Percentiles rank a stretch among this genome's conserved stretches.
Conservation (phyloP, 1,140 invertebrate genomes). For the Zaprionus inermis region DNA sequence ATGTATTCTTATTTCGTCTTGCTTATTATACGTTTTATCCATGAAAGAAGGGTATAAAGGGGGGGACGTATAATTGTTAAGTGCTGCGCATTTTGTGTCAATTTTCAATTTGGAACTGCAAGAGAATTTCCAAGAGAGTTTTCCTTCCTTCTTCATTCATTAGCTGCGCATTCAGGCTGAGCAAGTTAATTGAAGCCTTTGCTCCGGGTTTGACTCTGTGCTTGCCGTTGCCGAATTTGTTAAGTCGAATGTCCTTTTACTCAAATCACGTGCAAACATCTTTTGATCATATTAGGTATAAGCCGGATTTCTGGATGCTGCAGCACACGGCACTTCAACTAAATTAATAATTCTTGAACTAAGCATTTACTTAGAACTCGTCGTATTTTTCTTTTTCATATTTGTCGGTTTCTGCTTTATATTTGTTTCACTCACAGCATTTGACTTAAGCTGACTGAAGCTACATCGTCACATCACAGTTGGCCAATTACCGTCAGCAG, state of each 20-base stretch:
- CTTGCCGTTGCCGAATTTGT: no score
- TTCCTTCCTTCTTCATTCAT: constrained; percentile 36
- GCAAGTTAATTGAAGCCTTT: constrained; percentile 20
- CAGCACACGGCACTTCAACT: not conserved
- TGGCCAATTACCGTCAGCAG: not conserved
- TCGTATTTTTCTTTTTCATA: not conserved
- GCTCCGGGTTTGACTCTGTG: not conserved
- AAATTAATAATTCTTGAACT: not conserved
- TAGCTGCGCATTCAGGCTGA: constrained; percentile 39
- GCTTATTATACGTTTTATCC: not conserved
- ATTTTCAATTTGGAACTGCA: constrained; percentile 19
- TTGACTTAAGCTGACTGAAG: not conserved
- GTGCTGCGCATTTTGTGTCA: constrained; percentile 41
- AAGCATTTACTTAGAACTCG: not conserved
- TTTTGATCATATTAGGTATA: constrained; percentile 8
- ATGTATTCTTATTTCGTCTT: not conserved
- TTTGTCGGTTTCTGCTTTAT: not conserved
- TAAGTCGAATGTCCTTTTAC: not conserved
- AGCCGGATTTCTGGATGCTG: not conserved
- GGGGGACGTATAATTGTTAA: constrained; percentile 33
- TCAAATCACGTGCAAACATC: constrained; percentile 7
- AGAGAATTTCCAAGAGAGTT: constrained; percentile 2
- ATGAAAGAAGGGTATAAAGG: not conserved
- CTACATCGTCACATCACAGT: constrained; percentile 3
- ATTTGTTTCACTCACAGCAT: not conserved